Evolutionary conservation across 2,797 vertebrate species (phyloP).

Genomic region (Amniataba percoides): DNA sequence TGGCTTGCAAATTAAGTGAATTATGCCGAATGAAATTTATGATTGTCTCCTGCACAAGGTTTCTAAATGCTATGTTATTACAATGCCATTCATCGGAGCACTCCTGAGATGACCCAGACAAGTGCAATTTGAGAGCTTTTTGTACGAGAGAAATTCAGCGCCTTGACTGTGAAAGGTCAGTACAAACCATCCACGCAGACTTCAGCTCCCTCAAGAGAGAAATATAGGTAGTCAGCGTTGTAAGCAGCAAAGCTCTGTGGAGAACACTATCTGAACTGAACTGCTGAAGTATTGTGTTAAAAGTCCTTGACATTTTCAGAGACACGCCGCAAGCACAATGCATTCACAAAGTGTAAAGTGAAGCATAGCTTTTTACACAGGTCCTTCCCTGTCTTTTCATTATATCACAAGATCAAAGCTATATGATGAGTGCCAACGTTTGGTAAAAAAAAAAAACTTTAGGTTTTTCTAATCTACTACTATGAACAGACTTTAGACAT

Average conservation of each 20-base stretch:
- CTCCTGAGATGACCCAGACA: slow-evolving; percentile 39
- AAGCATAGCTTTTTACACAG: slow-evolving; percentile 16
- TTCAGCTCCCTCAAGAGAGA: slow-evolving; percentile 40
- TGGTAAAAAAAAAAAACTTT: not conserved
- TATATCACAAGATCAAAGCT: not conserved
- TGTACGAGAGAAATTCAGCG: slow-evolving; percentile 25
- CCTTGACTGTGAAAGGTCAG: slow-evolving; percentile 51
- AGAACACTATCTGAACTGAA: slow-evolving; percentile 20
- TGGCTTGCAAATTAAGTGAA: slow-evolving; percentile 65
- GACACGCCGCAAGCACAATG: slow-evolving; percentile 19
- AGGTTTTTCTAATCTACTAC: not conserved
- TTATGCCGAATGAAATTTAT: slow-evolving; percentile 65
- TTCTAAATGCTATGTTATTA: slow-evolving; percentile 64
- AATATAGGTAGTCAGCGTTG: slow-evolving; percentile 35
- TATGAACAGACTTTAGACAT: not conserved
- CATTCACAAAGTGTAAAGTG: not conserved
- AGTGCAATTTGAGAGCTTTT: slow-evolving; percentile 55
- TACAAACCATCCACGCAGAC: slow-evolving; percentile 33
- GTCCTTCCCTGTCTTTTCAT: not conserved
- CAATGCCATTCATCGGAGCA: slow-evolving; percentile 45
- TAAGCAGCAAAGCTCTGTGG: slow-evolving; percentile 36
- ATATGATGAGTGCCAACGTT: not conserved
- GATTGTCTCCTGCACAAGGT: slow-evolving; percentile 41
- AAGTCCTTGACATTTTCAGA: slow-evolving; percentile 64
- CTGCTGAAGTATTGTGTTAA: slow-evolving; percentile 25